Evolutionary conservation across 2,888 invertebrate species (phyloP).

Genomic region (Chloroclysta siterata): DNA sequence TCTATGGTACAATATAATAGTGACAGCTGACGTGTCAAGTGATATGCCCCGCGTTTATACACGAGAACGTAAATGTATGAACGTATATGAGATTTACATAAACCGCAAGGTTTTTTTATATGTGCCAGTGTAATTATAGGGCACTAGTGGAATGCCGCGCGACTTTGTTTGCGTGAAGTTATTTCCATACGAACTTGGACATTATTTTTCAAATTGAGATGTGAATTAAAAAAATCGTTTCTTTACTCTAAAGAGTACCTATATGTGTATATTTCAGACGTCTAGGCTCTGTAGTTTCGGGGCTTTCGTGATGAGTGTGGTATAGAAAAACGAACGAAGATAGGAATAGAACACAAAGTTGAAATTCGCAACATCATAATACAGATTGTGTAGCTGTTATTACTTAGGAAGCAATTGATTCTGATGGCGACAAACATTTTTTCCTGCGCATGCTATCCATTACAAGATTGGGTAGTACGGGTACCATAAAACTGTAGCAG

Average conservation of each 20-base stretch:
- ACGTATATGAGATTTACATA: conserved; percentile 8
- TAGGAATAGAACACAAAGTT: no score
- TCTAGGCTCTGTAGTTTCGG: no score
- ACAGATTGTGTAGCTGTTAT: neutral
- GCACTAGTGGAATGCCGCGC: neutral
- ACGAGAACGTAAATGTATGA: conserved; percentile 15
- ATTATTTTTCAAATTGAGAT: no score
- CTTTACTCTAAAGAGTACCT: no score
- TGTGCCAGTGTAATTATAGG: neutral
- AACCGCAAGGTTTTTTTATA: neutral
- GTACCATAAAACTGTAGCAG: neutral
- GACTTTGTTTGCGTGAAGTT: no score
- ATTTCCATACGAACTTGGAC: no score
- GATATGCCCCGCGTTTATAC: conserved; percentile 20
- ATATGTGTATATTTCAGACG: no score
- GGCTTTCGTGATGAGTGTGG: no score
- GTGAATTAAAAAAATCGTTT: no score
- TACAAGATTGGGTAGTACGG: neutral
- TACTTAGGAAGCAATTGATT: no score
- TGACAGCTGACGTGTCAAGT: conserved; percentile 24
- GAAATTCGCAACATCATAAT: neutral
- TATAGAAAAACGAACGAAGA: no score
- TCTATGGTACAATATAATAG: conserved; percentile 22
- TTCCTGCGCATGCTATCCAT: neutral
- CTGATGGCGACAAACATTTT: no score